Evolutionary conservation across 2,888 invertebrate species (phyloP).

Genomic region (Drosophila antonietae): DNA sequence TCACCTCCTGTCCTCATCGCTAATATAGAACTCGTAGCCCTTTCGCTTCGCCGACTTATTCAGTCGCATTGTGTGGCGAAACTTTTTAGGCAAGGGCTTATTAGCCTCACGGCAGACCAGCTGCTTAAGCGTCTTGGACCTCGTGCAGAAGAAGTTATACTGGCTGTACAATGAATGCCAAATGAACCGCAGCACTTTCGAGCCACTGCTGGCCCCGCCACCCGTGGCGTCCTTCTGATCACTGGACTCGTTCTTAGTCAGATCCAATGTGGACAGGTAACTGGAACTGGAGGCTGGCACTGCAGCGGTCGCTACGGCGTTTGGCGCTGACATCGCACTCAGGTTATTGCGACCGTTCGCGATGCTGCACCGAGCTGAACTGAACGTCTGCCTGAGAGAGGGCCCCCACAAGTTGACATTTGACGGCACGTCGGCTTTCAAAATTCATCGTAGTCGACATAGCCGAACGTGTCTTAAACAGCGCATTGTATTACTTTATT

Average conservation of each 20-base stretch:
- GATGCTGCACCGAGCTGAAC: slow-evolving; percentile 65
- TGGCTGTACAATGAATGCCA: slow-evolving; percentile 79
- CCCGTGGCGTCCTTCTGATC: slow-evolving; percentile 31
- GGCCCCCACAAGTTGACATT: slow-evolving; percentile 57
- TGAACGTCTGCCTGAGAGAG: slow-evolving; percentile 40
- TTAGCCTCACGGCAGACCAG: slow-evolving; percentile 75
- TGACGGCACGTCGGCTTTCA: slow-evolving; percentile 40
- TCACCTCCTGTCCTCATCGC: slow-evolving; percentile 81
- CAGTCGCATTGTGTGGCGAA: slow-evolving; percentile 75
- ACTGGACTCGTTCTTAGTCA: slow-evolving; percentile 49
- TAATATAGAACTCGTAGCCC: slow-evolving; percentile 80
- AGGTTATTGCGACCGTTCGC: slow-evolving; percentile 52
- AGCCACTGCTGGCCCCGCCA: slow-evolving; percentile 56
- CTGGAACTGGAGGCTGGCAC: slow-evolving; percentile 41
- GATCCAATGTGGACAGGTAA: slow-evolving; percentile 66
- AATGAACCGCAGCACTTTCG: slow-evolving; percentile 73
- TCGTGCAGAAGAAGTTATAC: slow-evolving; percentile 69
- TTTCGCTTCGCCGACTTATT: slow-evolving; percentile 81
- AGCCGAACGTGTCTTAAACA: slow-evolving; percentile 65
- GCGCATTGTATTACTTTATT: slow-evolving; percentile 79
- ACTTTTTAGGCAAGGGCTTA: slow-evolving; percentile 79
- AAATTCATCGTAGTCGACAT: slow-evolving; percentile 59
- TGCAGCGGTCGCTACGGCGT: slow-evolving; percentile 28
- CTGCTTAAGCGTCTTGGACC: slow-evolving; percentile 63
- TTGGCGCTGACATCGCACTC: slow-evolving; percentile 41